Evolutionary conservation across 2,797 vertebrate genomes (phyloP).

Genomic region (Argyrosomus regius): DNA sequence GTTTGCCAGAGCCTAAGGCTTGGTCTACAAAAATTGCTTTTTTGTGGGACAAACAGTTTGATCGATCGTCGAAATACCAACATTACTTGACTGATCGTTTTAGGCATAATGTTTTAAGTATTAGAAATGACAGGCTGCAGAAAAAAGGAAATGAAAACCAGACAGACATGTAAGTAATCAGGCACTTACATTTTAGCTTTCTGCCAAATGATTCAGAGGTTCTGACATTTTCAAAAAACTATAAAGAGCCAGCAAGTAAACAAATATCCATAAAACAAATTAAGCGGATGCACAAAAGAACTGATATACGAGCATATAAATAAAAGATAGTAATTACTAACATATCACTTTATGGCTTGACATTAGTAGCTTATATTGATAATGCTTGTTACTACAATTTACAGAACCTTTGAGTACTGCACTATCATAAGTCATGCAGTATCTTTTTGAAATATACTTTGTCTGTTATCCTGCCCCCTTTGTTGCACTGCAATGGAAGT

Average conservation of each 20-base stretch:
- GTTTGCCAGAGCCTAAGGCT: no score
- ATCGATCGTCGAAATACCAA: not conserved
- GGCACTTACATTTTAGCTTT: conserved; percentile 14
- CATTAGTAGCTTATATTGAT: not conserved
- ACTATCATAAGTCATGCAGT: not conserved
- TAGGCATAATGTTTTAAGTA: not conserved
- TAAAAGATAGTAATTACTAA: not conserved
- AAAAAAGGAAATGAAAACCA: conserved; percentile 29
- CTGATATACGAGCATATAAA: not conserved
- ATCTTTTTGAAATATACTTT: not conserved
- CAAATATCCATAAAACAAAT: conserved; percentile 19
- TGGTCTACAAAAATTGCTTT: no score
- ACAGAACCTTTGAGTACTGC: no score
- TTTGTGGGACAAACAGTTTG: no score
- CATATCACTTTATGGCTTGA: not conserved
- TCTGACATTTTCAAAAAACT: conserved; percentile 13
- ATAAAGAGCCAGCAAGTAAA: conserved; percentile 2
- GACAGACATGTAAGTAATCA: not conserved
- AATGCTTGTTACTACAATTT: not conserved
- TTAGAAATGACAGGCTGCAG: not conserved
- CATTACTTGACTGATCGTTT: not conserved
- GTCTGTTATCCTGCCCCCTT: not conserved
- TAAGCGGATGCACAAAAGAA: conserved; percentile 11
- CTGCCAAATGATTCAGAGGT: conserved; percentile 31
- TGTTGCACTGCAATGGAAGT: not conserved